Base-by-base conservation (phyloP, 2,113 vertebrate genomes). In the Podilymbus podiceps region DNA sequence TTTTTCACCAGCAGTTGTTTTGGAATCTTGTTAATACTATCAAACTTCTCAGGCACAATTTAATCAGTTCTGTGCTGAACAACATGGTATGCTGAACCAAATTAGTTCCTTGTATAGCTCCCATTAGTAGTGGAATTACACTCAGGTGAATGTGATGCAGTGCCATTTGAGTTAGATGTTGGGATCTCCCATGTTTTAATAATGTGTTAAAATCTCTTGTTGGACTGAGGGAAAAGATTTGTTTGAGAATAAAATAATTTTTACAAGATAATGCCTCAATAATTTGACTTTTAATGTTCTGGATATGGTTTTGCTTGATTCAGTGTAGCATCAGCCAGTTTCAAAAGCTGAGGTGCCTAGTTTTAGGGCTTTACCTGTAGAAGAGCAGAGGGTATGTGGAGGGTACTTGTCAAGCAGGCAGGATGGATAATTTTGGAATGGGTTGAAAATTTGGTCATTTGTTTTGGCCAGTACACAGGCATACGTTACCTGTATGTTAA, bases 401-500 rank as follows among this genome's bases (percentile, higher is more conserved):
- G 30, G 38, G 40, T 22, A 5, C 4, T 11, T n/a, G 69, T 28
- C 30, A 40, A 17, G 19, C 10, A 31, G 40, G 18, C 30, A 64
- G 46, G n/a, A 11, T 18, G 72, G 63, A 18, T 74, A 31, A 15
- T 47, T 80, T 56, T 12, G 63, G 73, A 24, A 49, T 0, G 4
- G 17, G 3, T 16, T 28, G n/a, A 44, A 4, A 3, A 1, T 17
- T 33, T 49, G 23, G n/a, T n/a, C n/a, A n/a, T 31, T 63, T 44
- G 22, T 13, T 76, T 44, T 49, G 62, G 27, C 46, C 24, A 15
- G 4, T 10, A 31, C 35, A 12, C 11, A 20, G 35, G 21, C 31
- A 18, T 11, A 0, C 6, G 8, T 30, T 52, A 35, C 19, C 22
- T 44, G 0, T 31, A 12, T 15, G 7, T 12, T 25, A 24, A 24